Percentiles rank a stretch among this genome's conserved stretches.
These are phyloP conservation scores for Sialia sialis DNA, from an alignment of 2,113 vertebrate species.

Conservation along the genomic window DNA sequence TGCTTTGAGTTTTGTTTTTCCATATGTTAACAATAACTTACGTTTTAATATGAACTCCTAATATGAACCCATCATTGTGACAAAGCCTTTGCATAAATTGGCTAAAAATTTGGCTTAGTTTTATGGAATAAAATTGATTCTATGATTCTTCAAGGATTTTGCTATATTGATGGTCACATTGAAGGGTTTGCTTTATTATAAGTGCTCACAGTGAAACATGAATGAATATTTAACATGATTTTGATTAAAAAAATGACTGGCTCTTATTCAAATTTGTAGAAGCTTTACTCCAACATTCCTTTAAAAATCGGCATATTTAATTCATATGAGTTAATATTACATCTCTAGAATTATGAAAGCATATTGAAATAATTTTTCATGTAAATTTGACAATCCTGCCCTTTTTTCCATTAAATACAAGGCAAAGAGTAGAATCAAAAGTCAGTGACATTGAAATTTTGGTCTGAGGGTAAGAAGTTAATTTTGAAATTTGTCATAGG, in stretches of 20 bases:
- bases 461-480: background rate
- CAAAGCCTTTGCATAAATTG: background rate
- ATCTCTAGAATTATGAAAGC: background rate
- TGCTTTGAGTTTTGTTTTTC: background rate
- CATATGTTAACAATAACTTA: background rate
- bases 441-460: background rate
- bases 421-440: background rate
- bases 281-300: constrained; percentile 11
- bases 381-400: background rate
- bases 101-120: background rate
- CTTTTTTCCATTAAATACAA: background rate
- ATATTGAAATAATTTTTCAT: constrained; percentile 40
- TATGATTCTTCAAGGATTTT: background rate
- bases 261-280: constrained; percentile 21
- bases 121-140: background rate
- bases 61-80: background rate
- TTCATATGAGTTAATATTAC: constrained; percentile 26
- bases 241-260: constrained; percentile 46
- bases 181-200: constrained; percentile 9
- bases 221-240: constrained; percentile 55
- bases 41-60: background rate
- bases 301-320: constrained; percentile 41
- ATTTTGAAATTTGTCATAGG: background rate
- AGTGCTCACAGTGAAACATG: background rate
- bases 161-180: background rate